Base-by-base conservation (phyloP, 2,888 invertebrate genomes). In the Marronus borbonicus region DNA sequence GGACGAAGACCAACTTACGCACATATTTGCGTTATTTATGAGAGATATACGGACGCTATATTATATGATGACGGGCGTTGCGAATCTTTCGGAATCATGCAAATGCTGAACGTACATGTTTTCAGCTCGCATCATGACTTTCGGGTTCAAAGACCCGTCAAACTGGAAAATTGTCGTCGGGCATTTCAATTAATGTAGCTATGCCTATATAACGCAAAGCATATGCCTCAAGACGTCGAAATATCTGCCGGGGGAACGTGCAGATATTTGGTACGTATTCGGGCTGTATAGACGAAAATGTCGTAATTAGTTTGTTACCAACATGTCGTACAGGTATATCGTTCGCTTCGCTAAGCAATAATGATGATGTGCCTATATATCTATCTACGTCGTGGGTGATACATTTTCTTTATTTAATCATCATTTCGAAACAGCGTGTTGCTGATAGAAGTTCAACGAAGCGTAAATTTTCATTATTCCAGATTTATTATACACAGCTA, bases 1-100 rank as follows among this genome's bases (percentile, higher is more conserved):
- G 70, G 31, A 52, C 44, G 69, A 58, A 20, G 58, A 58, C 49
- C 70, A 70, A 58, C 36, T 70, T 70, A 70, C 55, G 70, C 70
- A 70, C 70, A 70, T 70, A 70, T 70, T 70, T 70, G 70, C 70
- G 70, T 70, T 70, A 70, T 70, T 70, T 70, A 70, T 36, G 70
- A 70, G 70, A 69, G 24, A 31, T 31, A 28, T 31, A 31, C 49
- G 17, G 17, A 39, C 50, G 50, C 28, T 17, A 28, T 12, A 50
- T 44, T 17, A 28, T 17, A 28, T 20, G 31, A 24, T 24, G 52
- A 69, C 12, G 66, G 20, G 55, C 12, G n/a, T 31, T 28, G 64
- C 52, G 31, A 31, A 50, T 50, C 31, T 24, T 24, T 52, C 39
- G 24, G 69, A 52, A 69, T 50, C 52, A 69, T 69, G 69, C 69